A percentile compares a stretch with the other conserved stretches of the same genome.
Evolutionary conservation across 2,113 vertebrate genomes (phyloP).

Genomic region (Aspiorhynchus laticeps): DNA sequence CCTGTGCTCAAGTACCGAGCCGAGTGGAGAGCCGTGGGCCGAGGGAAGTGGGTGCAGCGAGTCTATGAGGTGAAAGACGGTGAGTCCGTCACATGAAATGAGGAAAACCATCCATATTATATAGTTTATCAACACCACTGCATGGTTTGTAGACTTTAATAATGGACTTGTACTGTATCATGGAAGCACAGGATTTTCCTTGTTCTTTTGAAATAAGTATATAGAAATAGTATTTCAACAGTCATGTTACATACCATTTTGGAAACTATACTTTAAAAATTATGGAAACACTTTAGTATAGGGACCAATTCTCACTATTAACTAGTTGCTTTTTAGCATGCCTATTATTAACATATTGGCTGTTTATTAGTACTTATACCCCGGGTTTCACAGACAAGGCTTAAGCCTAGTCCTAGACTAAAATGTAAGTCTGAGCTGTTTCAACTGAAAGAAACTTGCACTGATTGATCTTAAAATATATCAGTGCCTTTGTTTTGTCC

Average conservation of each 20-base stretch:
- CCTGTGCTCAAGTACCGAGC: slow-evolving; percentile 90
- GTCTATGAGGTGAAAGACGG: slow-evolving; percentile 86
- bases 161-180: neutral
- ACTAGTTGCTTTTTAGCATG: too few relatives aligned
- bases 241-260: neutral
- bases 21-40: slow-evolving; percentile 81
- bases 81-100: slow-evolving; percentile 61
- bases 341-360: too few relatives aligned
- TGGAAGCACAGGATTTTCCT: neutral
- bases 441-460: too few relatives aligned
- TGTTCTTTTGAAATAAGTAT: neutral
- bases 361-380: too few relatives aligned
- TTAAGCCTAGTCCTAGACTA: too few relatives aligned
- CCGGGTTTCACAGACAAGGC: too few relatives aligned
- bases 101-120: neutral
- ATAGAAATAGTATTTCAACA: neutral
- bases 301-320: too few relatives aligned
- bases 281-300: too few relatives aligned
- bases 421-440: too few relatives aligned
- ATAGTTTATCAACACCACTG: neutral
- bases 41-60: slow-evolving; percentile 79
- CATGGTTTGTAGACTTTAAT: neutral
- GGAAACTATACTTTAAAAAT: neutral
- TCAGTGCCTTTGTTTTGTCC: too few relatives aligned
- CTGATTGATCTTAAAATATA: too few relatives aligned